Evolutionary conservation across 2,888 invertebrate species (phyloP), one percentile per base, ranked within the genome.

Genomic region (Eudasyphora cyanicolor): DNA sequence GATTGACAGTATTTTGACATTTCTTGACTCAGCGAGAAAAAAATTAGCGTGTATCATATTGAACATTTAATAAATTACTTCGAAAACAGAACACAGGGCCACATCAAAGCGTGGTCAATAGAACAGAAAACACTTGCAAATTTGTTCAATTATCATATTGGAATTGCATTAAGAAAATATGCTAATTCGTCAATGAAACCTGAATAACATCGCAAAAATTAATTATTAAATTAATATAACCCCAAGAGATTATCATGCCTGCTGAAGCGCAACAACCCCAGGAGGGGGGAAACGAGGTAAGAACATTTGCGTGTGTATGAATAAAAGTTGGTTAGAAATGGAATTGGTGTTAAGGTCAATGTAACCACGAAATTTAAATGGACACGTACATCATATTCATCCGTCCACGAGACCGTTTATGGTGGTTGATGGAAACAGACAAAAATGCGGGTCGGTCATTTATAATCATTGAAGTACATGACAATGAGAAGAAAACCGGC

Each of bases 221-320:
- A 45, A 57, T 45, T 38, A 45, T 21, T 27, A 76, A 62, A 60
- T 60, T 35, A 45, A 17, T 21, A 69, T 5, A 70, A 75, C 19
- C 27, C 38, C 3, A 75, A 60, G 14, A 21, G 62, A 82, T 54
- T 54, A 51, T 51, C 29, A 85, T 85, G 85, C 70, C 85, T 24
- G 80, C 74, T 27, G 79, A 85, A 79, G 79, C 81, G 79, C 82
- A 79, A 85, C 76, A 76, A 64, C 54, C 69, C 32, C 87, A 71
- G 27, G 70, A 70, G 54, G 84, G 76, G 67, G 84, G 76, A 64
- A 77, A 79, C 67, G 82, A 85, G 76, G 82, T 85, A 80, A 84
- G 85, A 38, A 67, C n/a, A 79, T 54, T 29, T 57, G 35, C 38
- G 12, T 64, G 17, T 49, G 12, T 64, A 14, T 49, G 29, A 32